phyloP scores from a whole-genome alignment of 2,113 vertebrate genomes.

The Myrmecobius fasciatus region DNA sequence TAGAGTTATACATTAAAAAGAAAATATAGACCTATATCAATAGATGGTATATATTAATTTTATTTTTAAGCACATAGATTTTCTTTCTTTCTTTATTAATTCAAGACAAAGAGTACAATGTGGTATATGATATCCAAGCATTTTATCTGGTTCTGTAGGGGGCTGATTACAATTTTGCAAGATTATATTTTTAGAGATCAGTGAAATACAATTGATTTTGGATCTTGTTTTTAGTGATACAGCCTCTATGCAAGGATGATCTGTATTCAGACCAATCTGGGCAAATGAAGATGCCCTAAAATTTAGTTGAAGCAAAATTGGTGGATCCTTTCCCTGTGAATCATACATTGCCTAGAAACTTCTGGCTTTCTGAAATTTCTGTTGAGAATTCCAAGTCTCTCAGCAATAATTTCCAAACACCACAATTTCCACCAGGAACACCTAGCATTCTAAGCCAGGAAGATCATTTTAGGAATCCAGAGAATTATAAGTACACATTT shows the following conservation, averaged over 20 bases:
- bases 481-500: background rate
- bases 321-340: background rate
- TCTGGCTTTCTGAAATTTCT: background rate
- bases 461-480: background rate
- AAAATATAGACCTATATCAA: background rate
- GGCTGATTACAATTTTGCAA: background rate
- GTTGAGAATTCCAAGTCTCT: background rate
- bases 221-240: background rate
- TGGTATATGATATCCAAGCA: background rate
- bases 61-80: background rate
- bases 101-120: background rate
- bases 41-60: background rate
- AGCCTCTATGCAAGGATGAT: background rate
- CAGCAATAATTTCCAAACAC: slow-evolving; percentile 2
- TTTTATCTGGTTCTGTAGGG: background rate
- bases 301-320: background rate
- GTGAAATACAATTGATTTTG: background rate
- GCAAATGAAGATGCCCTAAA: background rate
- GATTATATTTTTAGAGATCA: background rate
- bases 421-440: background rate
- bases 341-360: background rate
- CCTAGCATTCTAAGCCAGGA: background rate
- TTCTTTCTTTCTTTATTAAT: background rate
- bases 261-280: background rate
- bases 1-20: background rate